Conservation (phyloP, 2,113 vertebrate species). For the Trematocara marginatum region DNA sequence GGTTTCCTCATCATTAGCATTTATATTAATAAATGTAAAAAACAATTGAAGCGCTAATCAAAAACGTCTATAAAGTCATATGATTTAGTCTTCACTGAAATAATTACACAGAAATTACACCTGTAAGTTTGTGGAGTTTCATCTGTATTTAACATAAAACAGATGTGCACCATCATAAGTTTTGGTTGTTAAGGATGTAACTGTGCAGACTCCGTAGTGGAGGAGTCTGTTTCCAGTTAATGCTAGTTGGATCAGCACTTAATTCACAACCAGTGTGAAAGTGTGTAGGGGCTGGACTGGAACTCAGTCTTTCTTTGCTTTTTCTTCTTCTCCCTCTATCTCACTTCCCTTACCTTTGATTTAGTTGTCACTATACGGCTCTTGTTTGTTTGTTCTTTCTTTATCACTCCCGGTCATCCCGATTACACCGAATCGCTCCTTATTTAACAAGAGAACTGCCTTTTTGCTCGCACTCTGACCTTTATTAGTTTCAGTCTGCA, state of each 20-base stretch:
- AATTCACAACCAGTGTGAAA: neutral
- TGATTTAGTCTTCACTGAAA: neutral
- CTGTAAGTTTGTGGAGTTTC: neutral
- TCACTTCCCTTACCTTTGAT: neutral
- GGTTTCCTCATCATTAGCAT: neutral
- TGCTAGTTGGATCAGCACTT: neutral
- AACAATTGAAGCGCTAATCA: neutral
- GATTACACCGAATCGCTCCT: neutral
- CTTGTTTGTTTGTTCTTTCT: neutral
- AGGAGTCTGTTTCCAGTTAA: neutral
- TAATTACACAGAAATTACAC: fast-evolving
- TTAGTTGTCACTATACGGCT: fast-evolving
- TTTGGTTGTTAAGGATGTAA: neutral
- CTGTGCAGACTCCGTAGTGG: neutral
- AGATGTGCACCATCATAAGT: neutral
- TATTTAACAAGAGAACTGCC: no score
- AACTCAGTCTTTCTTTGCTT: neutral
- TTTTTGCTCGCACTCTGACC: neutral
- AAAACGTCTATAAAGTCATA: neutral
- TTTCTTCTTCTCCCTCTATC: neutral
- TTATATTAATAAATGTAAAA: neutral
- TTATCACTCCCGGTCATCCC: neutral
- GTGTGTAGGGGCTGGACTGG: neutral
- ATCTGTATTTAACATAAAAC: neutral
- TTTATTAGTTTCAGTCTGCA: neutral